Evolutionary conservation across 92 coral and sea anemone species (phyloP).

Genomic region (Parazoanthus swiftii): DNA sequence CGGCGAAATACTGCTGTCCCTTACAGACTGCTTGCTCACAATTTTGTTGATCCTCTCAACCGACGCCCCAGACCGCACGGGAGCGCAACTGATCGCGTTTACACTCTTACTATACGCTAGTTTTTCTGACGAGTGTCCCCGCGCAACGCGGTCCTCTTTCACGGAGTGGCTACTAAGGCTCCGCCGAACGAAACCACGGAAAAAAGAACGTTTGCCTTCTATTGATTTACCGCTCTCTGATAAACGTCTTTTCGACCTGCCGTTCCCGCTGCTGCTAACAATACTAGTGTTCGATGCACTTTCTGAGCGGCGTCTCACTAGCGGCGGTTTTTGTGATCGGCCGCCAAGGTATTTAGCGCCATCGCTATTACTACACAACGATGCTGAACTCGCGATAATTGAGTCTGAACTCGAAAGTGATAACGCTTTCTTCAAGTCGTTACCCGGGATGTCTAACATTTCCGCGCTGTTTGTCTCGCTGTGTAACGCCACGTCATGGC

Average conservation of each 20-base stretch:
- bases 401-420: conserved; percentile 85
- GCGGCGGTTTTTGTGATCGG: conserved; percentile 63
- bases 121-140: conserved; percentile 61
- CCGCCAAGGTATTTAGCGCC: conserved; percentile 48
- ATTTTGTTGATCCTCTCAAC: conserved; percentile 43
- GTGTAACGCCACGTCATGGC: conserved; percentile 28
- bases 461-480: conserved; percentile 64
- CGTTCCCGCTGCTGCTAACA: conserved; percentile 40
- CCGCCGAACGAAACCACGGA: conserved; percentile 72
- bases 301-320: conserved; percentile 75
- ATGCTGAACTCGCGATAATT: conserved; percentile 66
- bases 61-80: conserved; percentile 24
- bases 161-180: conserved; percentile 87
- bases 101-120: conserved; percentile 70
- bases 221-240: conserved; percentile 65
- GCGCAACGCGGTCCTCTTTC: conserved; percentile 74
- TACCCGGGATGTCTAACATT: conserved; percentile 53
- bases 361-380: conserved; percentile 58
- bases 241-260: conserved; percentile 63
- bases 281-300: conserved; percentile 59
- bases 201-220: conserved; percentile 70
- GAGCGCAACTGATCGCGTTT: conserved; percentile 36
- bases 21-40: conserved; percentile 57
- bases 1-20: conserved; percentile 46
- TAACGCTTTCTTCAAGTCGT: conserved; percentile 40